Evolutionary conservation across 2,797 vertebrate genomes (phyloP).

Genomic region (Heteromormyrus szaboi): DNA sequence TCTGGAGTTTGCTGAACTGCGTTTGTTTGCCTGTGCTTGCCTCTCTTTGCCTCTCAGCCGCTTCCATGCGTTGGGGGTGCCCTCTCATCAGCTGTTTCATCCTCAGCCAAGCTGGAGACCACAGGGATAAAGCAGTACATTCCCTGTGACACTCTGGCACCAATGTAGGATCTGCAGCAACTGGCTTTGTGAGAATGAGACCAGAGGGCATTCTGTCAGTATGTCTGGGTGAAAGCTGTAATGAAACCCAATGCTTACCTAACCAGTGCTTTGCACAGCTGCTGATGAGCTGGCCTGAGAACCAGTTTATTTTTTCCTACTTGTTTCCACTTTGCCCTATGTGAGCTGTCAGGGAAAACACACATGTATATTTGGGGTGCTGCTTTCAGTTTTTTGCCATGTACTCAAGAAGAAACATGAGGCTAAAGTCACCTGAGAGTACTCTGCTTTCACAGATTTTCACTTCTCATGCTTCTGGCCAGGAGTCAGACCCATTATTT

Average conservation of each 20-base stretch:
- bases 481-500: background rate
- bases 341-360: background rate
- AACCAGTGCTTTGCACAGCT: background rate
- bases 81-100: background rate
- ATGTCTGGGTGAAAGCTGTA: slow-evolving; percentile 21
- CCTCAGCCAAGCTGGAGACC: background rate
- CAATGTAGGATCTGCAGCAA: background rate
- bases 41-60: background rate
- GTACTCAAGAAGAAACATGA: background rate
- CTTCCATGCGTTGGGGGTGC: background rate
- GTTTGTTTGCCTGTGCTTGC: background rate
- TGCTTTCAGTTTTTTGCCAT: background rate
- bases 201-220: slow-evolving; percentile 28
- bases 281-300: background rate
- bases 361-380: background rate
- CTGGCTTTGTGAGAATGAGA: slow-evolving; percentile 5
- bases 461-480: background rate
- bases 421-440: background rate
- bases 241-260: slow-evolving; percentile 23
- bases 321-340: slow-evolving; percentile 26
- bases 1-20: background rate
- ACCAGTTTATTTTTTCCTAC: slow-evolving; percentile 31
- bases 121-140: background rate
- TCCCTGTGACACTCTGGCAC: background rate
- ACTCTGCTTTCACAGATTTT: background rate